Evolutionary conservation across 2,888 invertebrate genomes (phyloP), one percentile per base, ranked within the genome.

Genomic region (Limnephilus rhombicus): DNA sequence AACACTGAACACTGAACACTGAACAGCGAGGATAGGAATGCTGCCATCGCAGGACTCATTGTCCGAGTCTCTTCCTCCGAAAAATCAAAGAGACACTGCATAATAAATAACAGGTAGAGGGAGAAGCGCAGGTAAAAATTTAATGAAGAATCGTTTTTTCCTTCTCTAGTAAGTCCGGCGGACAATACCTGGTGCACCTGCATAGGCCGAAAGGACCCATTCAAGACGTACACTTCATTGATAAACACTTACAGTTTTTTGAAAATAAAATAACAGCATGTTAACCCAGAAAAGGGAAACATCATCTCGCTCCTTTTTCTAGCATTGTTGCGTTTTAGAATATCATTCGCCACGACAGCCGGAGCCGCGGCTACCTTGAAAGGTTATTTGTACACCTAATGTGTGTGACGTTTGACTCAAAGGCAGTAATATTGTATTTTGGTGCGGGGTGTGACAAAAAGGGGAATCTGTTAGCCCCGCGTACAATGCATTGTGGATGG

Each of bases 81-180:
- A 93, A 91, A 93, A 93, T 92, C 93, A 93, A 91, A 92, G 83
- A 91, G 91, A 90, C 90, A 85, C 91, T 86, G 92, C 86, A 92
- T 92, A 92, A 92, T 90, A 92, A 92, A 88, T 86, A 90, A 85
- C 91, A 85, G 86, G 87, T 88, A 90, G 89, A 29, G 90, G 53
- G 86, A 45, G 83, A 81, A 53, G 31, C 29, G 41, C 93, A 93
- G 93, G 93, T 93, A 93, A 87, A 92, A 91, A 90, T 90, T 89
- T 92, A 93, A 92, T 92, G 93, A 93, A 93, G 91, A 92, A 93
- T 93, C 91, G 89, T 87, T 93, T 93, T 92, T 91, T 91, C 80
- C 29, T 45, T 85, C 83, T 31, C 89, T 45, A 45, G 92, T 37
- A 80, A 87, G 80, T 37, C 80, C 80, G 24, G 80, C 41, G 89